A percentile compares a stretch with the other conserved stretches of the same genome.
Evolutionary conservation across 2,113 vertebrate species (phyloP).

Genomic region (Tachysurus fulvidraco): DNA sequence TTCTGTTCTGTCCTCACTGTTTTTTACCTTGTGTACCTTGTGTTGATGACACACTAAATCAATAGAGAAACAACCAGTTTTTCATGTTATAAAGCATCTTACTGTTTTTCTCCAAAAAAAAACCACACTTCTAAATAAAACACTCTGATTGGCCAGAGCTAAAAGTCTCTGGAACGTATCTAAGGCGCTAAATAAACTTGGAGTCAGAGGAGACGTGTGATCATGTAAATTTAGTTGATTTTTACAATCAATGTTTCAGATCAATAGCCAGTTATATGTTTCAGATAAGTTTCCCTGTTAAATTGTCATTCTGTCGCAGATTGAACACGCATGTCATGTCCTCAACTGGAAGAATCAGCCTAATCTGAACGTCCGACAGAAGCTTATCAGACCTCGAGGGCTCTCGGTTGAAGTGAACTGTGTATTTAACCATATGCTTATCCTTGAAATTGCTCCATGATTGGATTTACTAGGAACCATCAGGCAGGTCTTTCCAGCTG

Average conservation of each 20-base stretch:
- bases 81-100: background rate
- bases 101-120: background rate
- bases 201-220: background rate
- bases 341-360: slow-evolving; percentile 10
- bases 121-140: background rate
- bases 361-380: background rate
- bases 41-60: background rate
- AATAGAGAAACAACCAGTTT: background rate
- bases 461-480: background rate
- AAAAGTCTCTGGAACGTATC: background rate
- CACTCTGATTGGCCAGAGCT: background rate
- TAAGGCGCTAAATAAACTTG: background rate
- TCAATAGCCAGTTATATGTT: background rate
- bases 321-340: slow-evolving; percentile 36
- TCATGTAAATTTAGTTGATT: background rate
- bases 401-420: background rate
- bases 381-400: background rate
- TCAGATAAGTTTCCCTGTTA: background rate
- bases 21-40: background rate
- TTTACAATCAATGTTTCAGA: background rate
- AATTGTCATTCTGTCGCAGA: background rate
- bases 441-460: background rate
- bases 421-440: background rate
- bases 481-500: background rate
- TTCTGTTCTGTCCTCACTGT: background rate